Evolutionary conservation across 2,113 vertebrate species (phyloP), one percentile per base, ranked within the genome.

Genomic region (Murina feae): DNA sequence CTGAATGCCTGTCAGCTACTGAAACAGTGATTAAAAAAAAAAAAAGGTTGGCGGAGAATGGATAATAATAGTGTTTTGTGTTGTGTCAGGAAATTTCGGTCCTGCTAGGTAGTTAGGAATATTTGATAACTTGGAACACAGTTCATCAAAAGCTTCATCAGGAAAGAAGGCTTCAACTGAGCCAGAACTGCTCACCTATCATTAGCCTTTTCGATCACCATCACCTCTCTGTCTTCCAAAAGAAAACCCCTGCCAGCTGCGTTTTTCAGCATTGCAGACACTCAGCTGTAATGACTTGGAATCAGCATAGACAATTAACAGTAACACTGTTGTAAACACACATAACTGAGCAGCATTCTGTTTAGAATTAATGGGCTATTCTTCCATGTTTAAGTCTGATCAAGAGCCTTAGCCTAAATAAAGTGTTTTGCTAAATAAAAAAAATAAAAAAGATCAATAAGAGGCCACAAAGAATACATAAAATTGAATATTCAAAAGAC

Each of bases 391-490:
- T 94, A 92, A 32, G 12, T 93, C 35, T 85, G 35, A 87, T 90
- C 75, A 85, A 63, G 72, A 96, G 39, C 53, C 90, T 86, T 93
- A 95, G 92, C 58, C 37, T 83, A 69, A 0, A 0, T 58, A 82
- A 86, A 42, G 17, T 9, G 74, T 96, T 93, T 95, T 95, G 32
- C 35, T 81, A 69, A 89, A 32, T 94, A 44, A 87, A 92, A 42
- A n/a, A 44, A 35, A 13, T 66, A 28, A 23, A 17, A 28, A 23
- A 17, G 21, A 79, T 84, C 37, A 87, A 80, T 84, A 85, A 58
- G 82, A 79, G 55, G 6, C 82, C 8, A 66, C 23, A 28, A 71
- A 37, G 8, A 86, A 85, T 75, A 68, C 35, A 69, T 37, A 83
- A 91, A 68, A 79, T 75, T 80, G 12, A 88, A 76, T 88, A 71